A percentile compares a stretch with the other conserved stretches of the same genome.
Conservation (phyloP, 2,888 invertebrate genomes). For the Xestia xanthographa region DNA sequence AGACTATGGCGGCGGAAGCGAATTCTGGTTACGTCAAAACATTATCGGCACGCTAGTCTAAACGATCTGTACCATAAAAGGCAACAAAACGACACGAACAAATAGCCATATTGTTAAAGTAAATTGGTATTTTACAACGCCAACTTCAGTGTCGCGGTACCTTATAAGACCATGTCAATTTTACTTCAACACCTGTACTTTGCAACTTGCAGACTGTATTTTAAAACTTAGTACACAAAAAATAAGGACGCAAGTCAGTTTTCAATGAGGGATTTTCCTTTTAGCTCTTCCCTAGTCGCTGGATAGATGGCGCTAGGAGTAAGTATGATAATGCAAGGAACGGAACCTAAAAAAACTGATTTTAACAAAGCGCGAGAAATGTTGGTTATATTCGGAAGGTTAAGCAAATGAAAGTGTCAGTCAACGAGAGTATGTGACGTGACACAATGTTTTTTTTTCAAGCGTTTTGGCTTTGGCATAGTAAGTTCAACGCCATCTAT, state of each 20-base stretch:
- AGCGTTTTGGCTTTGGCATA: too few relatives aligned
- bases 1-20: constrained; percentile 43
- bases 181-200: constrained; percentile 60
- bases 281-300: too few relatives aligned
- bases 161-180: constrained; percentile 76
- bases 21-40: constrained; percentile 61
- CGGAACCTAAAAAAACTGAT: too few relatives aligned
- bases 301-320: too few relatives aligned
- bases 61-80: constrained; percentile 85
- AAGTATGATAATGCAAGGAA: too few relatives aligned
- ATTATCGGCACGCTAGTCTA: constrained; percentile 82
- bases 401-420: too few relatives aligned
- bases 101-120: constrained; percentile 88
- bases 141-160: constrained; percentile 82
- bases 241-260: constrained; percentile 32
- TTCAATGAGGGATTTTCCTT: too few relatives aligned
- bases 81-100: constrained; percentile 83
- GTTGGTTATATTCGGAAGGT: too few relatives aligned
- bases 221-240: constrained; percentile 50
- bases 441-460: too few relatives aligned
- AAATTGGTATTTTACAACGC: constrained; percentile 89
- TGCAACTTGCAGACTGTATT: constrained; percentile 46
- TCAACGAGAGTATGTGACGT: too few relatives aligned
- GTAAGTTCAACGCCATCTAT: too few relatives aligned
- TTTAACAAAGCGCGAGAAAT: too few relatives aligned